These are phyloP conservation scores for Drosophila neocordata DNA, from an alignment of 1,140 invertebrate genomes.

Conservation along the genomic window DNA sequence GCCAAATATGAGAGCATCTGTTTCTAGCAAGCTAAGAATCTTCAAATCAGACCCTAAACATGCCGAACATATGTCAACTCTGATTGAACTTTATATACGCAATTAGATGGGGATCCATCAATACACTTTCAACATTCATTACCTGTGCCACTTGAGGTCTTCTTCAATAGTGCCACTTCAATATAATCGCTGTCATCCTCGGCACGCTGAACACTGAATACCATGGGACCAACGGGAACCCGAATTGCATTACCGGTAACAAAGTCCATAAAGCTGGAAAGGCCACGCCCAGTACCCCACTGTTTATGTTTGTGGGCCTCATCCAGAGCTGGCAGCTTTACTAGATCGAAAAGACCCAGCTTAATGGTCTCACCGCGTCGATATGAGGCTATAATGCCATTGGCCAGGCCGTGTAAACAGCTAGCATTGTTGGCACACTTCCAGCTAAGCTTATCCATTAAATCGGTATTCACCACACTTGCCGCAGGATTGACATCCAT, in stretches of 20 bases:
- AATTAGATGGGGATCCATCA: slow-evolving; percentile 3
- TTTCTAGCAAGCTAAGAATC: background rate
- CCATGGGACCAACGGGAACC: slow-evolving; percentile 78
- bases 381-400: slow-evolving; percentile 69
- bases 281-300: slow-evolving; percentile 65
- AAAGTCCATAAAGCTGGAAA: slow-evolving; percentile 76
- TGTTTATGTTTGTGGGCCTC: slow-evolving; percentile 47
- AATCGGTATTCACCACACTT: slow-evolving; percentile 61
- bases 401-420: slow-evolving; percentile 66
- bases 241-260: slow-evolving; percentile 76
- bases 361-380: slow-evolving; percentile 73
- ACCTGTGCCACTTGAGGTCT: slow-evolving; percentile 69
- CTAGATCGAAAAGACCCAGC: slow-evolving; percentile 75
- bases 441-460: slow-evolving; percentile 77
- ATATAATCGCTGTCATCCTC: slow-evolving; percentile 80
- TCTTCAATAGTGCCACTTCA: slow-evolving; percentile 79
- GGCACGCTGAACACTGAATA: slow-evolving; percentile 81
- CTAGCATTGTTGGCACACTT: slow-evolving; percentile 82
- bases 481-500: slow-evolving; percentile 27
- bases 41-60: background rate
- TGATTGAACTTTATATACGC: slow-evolving; percentile 5
- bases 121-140: slow-evolving; percentile 23
- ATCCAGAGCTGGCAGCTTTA: slow-evolving; percentile 64
- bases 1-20: slow-evolving; percentile 33
- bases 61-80: slow-evolving; percentile 4